phyloP scores from a whole-genome alignment of 2,888 invertebrate genomes.

The Acholoe squamosa region DNA sequence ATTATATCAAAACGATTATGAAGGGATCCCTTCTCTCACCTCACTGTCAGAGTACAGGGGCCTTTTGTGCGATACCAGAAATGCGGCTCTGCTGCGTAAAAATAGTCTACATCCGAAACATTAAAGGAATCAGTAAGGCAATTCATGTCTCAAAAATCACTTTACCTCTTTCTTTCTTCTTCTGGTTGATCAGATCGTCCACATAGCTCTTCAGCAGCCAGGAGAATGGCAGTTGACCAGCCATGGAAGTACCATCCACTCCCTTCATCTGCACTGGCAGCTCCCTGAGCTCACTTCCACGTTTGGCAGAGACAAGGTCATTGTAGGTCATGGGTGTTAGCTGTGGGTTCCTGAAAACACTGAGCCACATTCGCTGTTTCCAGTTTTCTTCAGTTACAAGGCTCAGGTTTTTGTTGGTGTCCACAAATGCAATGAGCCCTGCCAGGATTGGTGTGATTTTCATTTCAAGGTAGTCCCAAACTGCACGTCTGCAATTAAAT shows the following conservation, averaged over 20 bases:
- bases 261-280: slow-evolving; percentile 54
- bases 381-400: slow-evolving; percentile 71
- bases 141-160: background rate
- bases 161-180: background rate
- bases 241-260: slow-evolving; percentile 10
- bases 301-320: slow-evolving; percentile 70
- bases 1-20: too few species aligned
- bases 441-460: slow-evolving; percentile 77
- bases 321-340: slow-evolving; percentile 71
- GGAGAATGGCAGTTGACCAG: slow-evolving; percentile 51
- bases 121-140: too few species aligned
- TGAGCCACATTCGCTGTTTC: slow-evolving; percentile 74
- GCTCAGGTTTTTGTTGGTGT: slow-evolving; percentile 78
- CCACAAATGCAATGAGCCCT: slow-evolving; percentile 76
- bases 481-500: slow-evolving; percentile 72
- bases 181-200: slow-evolving; percentile 35
- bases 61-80: too few species aligned
- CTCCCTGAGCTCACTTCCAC: slow-evolving; percentile 52
- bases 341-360: slow-evolving; percentile 71
- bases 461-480: slow-evolving; percentile 74
- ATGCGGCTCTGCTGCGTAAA: too few species aligned
- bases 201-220: slow-evolving; percentile 55
- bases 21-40: too few species aligned
- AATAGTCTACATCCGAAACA: too few species aligned
- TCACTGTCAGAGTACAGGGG: too few species aligned